Conservation (phyloP, 2,888 invertebrate genomes). For the Callyntrura guangdongensis region DNA sequence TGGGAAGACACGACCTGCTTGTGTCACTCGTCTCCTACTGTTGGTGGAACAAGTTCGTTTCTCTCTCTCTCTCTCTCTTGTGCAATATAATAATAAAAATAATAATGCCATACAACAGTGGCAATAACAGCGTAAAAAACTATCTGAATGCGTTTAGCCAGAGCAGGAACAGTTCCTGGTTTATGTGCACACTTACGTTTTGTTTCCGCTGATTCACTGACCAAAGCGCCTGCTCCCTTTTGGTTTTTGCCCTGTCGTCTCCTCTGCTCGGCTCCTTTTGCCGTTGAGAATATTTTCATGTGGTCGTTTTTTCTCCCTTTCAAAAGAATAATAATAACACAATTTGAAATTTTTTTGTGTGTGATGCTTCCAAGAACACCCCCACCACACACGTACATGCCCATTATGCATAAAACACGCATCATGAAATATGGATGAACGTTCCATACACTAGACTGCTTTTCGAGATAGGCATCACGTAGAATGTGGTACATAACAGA, state of each 20-base stretch:
- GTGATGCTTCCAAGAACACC: constrained; percentile 28
- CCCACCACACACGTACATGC: no score
- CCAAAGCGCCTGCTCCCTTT: constrained; percentile 24
- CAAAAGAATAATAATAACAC: constrained; percentile 45
- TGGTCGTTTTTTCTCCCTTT: constrained; percentile 27
- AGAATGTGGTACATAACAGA: no score
- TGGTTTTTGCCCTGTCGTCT: constrained; percentile 28
- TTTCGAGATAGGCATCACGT: no score
- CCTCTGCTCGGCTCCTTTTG: not conserved
- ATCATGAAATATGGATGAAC: constrained; percentile 62
- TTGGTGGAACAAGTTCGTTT: constrained; percentile 26
- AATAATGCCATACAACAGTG: constrained; percentile 35
- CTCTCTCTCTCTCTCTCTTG: constrained; percentile 12
- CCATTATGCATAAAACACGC: constrained; percentile 32
- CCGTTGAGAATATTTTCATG: constrained; percentile 40
- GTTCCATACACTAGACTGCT: not conserved
- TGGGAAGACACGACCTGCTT: constrained; percentile 76
- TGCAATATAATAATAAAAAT: not conserved
- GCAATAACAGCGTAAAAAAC: constrained; percentile 14
- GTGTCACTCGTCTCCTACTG: constrained; percentile 57
- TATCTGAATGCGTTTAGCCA: not conserved
- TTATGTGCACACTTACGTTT: constrained; percentile 2
- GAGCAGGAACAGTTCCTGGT: constrained; percentile 12
- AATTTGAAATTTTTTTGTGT: constrained; percentile 21
- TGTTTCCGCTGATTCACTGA: constrained; percentile 25